Evolutionary conservation across 30 jellyfish, hydroid and myxozoan species (phyloP).

Genomic region (Chironex yamaguchii): DNA sequence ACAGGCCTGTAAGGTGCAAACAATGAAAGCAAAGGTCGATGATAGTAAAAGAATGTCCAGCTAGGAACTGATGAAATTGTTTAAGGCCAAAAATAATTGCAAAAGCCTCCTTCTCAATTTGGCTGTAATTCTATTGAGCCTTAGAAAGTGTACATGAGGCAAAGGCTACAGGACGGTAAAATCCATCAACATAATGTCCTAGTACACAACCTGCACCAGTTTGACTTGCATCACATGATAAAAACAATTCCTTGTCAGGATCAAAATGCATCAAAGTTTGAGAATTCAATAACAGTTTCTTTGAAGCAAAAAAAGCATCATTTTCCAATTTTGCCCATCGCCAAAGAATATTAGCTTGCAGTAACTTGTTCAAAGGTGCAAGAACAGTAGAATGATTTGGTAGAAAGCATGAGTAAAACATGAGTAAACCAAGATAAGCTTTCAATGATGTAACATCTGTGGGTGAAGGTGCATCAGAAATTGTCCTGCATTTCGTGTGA

Average conservation of each 20-base stretch:
- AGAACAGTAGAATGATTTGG: constrained; percentile 25
- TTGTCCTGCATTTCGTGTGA: constrained; percentile 15
- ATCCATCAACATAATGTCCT: constrained; percentile 10
- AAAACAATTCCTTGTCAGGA: constrained; percentile 10
- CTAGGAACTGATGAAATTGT: constrained; percentile 63
- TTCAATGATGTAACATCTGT: constrained; percentile 58
- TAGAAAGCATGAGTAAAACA: constrained; percentile 13
- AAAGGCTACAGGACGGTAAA: neutral
- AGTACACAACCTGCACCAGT: constrained; percentile 80
- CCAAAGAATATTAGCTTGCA: constrained; percentile 45
- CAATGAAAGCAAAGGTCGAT: constrained; percentile 45
- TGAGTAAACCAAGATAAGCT: constrained; percentile 63
- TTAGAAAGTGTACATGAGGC: neutral
- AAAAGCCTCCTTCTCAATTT: constrained; percentile 48
- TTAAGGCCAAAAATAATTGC: constrained; percentile 51
- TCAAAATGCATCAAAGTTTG: constrained; percentile 57
- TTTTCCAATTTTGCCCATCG: constrained; percentile 41
- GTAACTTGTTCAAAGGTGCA: constrained; percentile 54
- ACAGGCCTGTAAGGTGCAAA: constrained; percentile 5
- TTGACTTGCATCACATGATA: constrained; percentile 64
- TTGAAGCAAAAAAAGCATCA: constrained; percentile 23
- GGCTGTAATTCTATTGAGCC: neutral
- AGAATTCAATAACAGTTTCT: constrained; percentile 17
- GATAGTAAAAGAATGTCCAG: no score
- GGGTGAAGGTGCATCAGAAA: constrained; percentile 55